phyloP scores from a whole-genome alignment of 2,888 invertebrate species.

The Oscheius sp. region DNA sequence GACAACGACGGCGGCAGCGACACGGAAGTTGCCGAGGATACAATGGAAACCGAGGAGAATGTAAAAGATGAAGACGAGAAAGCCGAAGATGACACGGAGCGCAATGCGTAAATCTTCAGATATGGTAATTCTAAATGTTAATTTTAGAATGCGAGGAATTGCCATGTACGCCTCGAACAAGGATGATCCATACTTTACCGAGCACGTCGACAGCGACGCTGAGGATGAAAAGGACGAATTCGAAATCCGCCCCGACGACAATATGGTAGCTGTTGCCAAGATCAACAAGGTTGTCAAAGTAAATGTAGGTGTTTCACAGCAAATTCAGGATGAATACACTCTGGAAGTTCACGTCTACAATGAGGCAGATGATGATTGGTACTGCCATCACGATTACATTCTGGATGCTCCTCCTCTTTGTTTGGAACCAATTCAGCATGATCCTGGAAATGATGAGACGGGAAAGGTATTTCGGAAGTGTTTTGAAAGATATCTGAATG shows the following conservation, averaged over 20 bases:
- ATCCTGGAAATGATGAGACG: slow-evolving; percentile 80
- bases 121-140: background rate
- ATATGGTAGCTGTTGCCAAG: slow-evolving; percentile 87
- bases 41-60: slow-evolving; percentile 33
- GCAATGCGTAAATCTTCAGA: slow-evolving; percentile 25
- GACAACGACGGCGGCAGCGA: slow-evolving; percentile 44
- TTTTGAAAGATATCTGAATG: background rate
- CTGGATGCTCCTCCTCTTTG: slow-evolving; percentile 90
- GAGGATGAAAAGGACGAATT: slow-evolving; percentile 82
- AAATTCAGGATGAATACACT: slow-evolving; percentile 61
- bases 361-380: slow-evolving; percentile 87
- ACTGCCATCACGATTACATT: slow-evolving; percentile 87
- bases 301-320: background rate
- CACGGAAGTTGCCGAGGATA: slow-evolving; percentile 40
- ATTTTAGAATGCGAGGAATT: slow-evolving; percentile 62
- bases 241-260: slow-evolving; percentile 87
- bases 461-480: slow-evolving; percentile 39
- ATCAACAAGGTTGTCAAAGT: slow-evolving; percentile 82
- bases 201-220: slow-evolving; percentile 62
- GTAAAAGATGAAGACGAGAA: slow-evolving; percentile 41
- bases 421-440: slow-evolving; percentile 90
- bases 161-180: slow-evolving; percentile 62
- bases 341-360: slow-evolving; percentile 83
- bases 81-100: slow-evolving; percentile 36
- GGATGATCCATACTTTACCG: slow-evolving; percentile 70